Base-by-base conservation (phyloP, 1,140 invertebrate genomes). In the Calliopsis andreniformis region DNA sequence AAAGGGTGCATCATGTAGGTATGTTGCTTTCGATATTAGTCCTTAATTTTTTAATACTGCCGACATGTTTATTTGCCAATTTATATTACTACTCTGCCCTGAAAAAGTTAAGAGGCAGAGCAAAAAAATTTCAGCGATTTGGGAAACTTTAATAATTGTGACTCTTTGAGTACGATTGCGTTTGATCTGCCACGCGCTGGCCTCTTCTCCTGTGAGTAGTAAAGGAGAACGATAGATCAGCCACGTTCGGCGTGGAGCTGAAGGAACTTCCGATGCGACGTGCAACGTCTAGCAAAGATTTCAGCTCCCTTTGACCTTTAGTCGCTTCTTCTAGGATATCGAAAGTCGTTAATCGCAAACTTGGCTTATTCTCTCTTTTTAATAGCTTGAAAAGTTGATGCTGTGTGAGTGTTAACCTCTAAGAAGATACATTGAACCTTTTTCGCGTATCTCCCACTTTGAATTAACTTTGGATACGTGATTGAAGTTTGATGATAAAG, bases 331-430 rank as follows among this genome's bases (percentile, higher is more conserved):
- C 39, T 47, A 32, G 68, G 72, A 72, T 63, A 71, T 43, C 43
- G 76, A 47, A 45, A 77, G 67, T 62, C 67, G 55, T 77, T 71
- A 70, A 71, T 61, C 64, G 53, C n/a, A n/a, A n/a, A n/a, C n/a
- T n/a, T n/a, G n/a, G n/a, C n/a, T n/a, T n/a, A n/a, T n/a, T n/a
- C n/a, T n/a, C n/a, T n/a, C n/a, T n/a, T n/a, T n/a, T n/a, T n/a
- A n/a, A n/a, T n/a, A n/a, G n/a, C n/a, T n/a, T n/a, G n/a, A n/a
- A n/a, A n/a, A n/a, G n/a, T n/a, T n/a, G n/a, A n/a, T n/a, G n/a
- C n/a, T n/a, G n/a, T n/a, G n/a, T n/a, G n/a, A n/a, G n/a, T n/a
- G n/a, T n/a, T n/a, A n/a, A n/a, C n/a, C n/a, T n/a, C n/a, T n/a
- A n/a, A n/a, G n/a, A n/a, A n/a, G n/a, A n/a, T n/a, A n/a, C n/a